Conservation (phyloP, 2,113 vertebrate genomes). For the Macheiramphus alcinus region DNA sequence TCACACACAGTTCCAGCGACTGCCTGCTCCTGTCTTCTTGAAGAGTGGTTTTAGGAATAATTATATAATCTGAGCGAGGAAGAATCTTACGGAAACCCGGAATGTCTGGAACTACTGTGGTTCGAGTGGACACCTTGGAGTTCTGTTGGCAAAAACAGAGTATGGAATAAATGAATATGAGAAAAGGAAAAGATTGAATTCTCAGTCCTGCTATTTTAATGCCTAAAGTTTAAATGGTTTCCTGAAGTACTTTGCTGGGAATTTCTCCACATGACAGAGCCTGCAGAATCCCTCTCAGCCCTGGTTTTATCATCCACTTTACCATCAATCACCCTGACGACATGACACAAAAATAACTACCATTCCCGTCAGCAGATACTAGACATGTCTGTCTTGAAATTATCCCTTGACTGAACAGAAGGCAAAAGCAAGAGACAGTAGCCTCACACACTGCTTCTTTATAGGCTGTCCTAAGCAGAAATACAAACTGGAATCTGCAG, state of each 20-base stretch:
- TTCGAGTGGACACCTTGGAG: constrained; percentile 63
- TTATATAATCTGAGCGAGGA: constrained; percentile 88
- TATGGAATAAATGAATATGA: not conserved
- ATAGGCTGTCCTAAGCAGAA: not conserved
- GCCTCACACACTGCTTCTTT: not conserved
- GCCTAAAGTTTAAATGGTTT: not conserved
- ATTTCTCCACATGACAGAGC: not conserved
- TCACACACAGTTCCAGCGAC: constrained; percentile 73
- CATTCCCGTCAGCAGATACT: accelerated
- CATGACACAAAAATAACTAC: not conserved
- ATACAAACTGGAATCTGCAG: not conserved
- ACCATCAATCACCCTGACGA: not conserved
- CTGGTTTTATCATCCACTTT: not conserved
- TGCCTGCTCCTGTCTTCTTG: constrained; percentile 73
- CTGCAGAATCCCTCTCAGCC: not conserved
- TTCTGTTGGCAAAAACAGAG: constrained; percentile 59
- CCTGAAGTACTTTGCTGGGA: not conserved
- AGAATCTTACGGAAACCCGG: constrained; percentile 97
- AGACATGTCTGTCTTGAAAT: not conserved
- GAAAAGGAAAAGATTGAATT: not conserved
- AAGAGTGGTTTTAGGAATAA: constrained; percentile 82
- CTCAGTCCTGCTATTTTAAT: not conserved
- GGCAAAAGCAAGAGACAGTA: not conserved
- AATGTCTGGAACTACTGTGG: constrained; percentile 80
- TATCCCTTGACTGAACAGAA: not conserved